Evolutionary conservation across 2,888 invertebrate genomes (phyloP).

Genomic region (Anagyrus pseudococci): DNA sequence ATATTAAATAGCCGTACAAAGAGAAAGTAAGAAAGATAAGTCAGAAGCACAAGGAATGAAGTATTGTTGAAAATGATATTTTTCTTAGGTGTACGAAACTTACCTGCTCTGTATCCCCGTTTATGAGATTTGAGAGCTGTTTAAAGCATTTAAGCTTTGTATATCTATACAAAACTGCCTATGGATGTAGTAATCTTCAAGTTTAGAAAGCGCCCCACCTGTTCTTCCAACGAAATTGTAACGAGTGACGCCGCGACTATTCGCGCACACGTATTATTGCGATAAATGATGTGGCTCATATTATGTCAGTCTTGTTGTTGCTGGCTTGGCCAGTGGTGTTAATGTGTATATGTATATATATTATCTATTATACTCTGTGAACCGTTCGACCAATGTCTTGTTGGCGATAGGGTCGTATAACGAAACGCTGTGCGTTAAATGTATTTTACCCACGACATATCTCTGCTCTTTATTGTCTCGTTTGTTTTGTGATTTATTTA

Average conservation of each 20-base stretch:
- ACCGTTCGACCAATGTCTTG: slow-evolving; percentile 25
- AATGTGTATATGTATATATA: slow-evolving; percentile 32
- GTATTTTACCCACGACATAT: slow-evolving; percentile 34
- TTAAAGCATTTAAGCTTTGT: slow-evolving; percentile 35
- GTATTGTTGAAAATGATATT: slow-evolving; percentile 30
- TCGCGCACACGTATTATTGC: slow-evolving; percentile 5
- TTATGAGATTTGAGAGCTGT: neutral
- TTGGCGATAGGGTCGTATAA: slow-evolving; percentile 15
- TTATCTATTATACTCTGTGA: slow-evolving; percentile 20
- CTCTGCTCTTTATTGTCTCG: slow-evolving; percentile 15
- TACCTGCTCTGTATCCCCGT: neutral
- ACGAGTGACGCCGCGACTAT: slow-evolving; percentile 18
- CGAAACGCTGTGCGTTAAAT: slow-evolving; percentile 26
- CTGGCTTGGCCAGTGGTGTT: slow-evolving; percentile 24
- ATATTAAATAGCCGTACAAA: slow-evolving; percentile 19
- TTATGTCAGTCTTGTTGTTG: slow-evolving; percentile 17
- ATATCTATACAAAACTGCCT: slow-evolving; percentile 27
- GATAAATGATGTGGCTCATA: neutral
- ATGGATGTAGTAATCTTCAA: slow-evolving; percentile 26
- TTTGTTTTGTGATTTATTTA: slow-evolving; percentile 30
- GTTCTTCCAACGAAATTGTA: slow-evolving; percentile 33
- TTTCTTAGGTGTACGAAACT: neutral
- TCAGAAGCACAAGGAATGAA: slow-evolving; percentile 19
- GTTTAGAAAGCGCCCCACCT: slow-evolving; percentile 10
- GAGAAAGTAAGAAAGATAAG: slow-evolving; percentile 26